These are phyloP conservation scores for Pocota personata DNA, from an alignment of 2,888 invertebrate species.

Conservation along the genomic window DNA sequence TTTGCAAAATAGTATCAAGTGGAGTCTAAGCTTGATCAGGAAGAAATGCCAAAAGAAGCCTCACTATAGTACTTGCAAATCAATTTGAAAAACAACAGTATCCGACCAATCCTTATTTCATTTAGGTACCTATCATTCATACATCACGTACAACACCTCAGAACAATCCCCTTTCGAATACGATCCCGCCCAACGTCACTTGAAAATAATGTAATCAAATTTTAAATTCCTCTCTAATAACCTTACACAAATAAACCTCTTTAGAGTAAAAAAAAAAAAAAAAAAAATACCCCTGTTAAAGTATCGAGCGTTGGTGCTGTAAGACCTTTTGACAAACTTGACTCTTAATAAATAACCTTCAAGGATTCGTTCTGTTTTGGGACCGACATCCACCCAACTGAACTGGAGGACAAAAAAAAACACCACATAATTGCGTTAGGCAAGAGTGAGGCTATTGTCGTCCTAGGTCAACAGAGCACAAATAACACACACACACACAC, in stretches of 20 bases:
- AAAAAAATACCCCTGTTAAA: neutral
- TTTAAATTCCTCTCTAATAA: conserved; percentile 1
- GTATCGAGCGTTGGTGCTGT: neutral
- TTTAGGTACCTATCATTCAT: neutral
- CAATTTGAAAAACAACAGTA: neutral
- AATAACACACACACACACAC: conserved; percentile 32
- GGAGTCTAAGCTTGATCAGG: no score
- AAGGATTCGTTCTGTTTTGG: conserved; percentile 4
- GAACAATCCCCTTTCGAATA: neutral
- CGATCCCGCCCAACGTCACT: neutral
- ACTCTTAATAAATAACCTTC: conserved; percentile 58
- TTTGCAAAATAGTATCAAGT: no score
- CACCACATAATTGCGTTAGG: conserved; percentile 57
- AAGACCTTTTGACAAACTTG: conserved; percentile 50
- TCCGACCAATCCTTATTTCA: neutral
- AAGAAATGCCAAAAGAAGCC: no score
- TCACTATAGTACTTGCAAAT: neutral
- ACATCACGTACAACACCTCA: neutral
- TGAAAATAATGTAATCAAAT: conserved; percentile 7
- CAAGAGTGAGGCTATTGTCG: neutral
- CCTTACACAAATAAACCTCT: conserved; percentile 32
- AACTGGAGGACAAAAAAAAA: neutral
- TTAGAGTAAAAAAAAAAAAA: conserved; percentile 12
- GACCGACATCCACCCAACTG: neutral
- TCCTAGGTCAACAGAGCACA: conserved; percentile 58